Conservation (phyloP, 2,888 invertebrate genomes). For the Pteria penguin region DNA sequence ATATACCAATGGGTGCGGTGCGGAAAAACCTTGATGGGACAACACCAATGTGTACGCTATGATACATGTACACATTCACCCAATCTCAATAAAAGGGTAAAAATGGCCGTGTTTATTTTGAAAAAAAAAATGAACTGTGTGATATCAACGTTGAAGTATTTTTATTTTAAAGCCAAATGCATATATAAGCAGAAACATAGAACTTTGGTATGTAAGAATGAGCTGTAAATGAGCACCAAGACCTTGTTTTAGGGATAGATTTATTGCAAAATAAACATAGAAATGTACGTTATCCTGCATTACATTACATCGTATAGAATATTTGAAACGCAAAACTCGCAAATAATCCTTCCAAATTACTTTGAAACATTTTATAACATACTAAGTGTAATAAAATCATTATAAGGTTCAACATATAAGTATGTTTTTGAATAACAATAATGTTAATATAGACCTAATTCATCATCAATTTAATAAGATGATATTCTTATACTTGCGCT, state of each 20-base stretch:
- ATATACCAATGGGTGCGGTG: too few species aligned
- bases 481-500: neutral
- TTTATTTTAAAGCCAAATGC: neutral
- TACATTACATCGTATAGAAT: neutral
- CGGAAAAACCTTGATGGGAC: too few species aligned
- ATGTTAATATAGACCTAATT: neutral
- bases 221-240: neutral
- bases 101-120: neutral
- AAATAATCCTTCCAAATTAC: neutral
- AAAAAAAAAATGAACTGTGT: neutral
- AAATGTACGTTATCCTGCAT: slow-evolving; percentile 13
- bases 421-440: neutral
- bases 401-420: neutral
- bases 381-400: neutral
- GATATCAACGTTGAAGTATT: neutral
- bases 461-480: neutral
- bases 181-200: neutral
- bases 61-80: neutral
- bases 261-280: neutral
- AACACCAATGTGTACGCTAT: too few species aligned
- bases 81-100: neutral
- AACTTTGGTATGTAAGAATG: neutral
- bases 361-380: neutral
- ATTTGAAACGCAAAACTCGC: neutral
- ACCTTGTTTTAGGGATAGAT: neutral